Base-by-base conservation (phyloP, 2,888 invertebrate genomes). In the Vannuccia rotundouncinata region DNA sequence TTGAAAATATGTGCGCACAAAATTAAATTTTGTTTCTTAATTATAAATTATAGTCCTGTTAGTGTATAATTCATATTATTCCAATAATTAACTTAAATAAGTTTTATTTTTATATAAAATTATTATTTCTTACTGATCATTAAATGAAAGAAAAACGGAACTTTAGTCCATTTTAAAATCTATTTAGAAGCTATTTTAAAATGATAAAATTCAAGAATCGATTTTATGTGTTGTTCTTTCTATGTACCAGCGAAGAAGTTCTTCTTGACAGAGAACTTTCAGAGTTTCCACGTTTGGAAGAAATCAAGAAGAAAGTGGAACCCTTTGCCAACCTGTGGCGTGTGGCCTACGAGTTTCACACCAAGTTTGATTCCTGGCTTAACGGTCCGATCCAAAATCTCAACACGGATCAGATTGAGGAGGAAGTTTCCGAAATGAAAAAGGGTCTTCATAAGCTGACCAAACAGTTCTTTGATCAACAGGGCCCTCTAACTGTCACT, bases 291-390 rank as follows among this genome's bases (percentile, higher is more conserved):
- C 91, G 91, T 81, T 89, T 94, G 66, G 91, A 91, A 82, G 89
- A 90, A 79, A 93, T 94, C 92, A 88, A 93, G 82, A 86, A 89
- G 0, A 89, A 91, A 28, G 91, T 94, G 2, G 93, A 94, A 60
- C 93, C 93, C 0, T 94, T 93, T 86, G 92, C 94, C 85, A 92
- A 91, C 85, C 90, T 95, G 13, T 95, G 95, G 95, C 92, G 92
- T 83, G 93, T 93, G 0, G 91, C 93, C 0, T 89, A 91, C 82
- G 91, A 91, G 82, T 95, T 94, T 88, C 92, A 93, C 84, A 90
- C 90, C 59, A 92, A 92, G 84, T 92, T 93, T 84, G 94, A 94
- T 83, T 89, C 89, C 83, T 95, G 95, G 95, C 92, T 89, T 83
- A 89, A 90, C 84, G 90, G 90, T 89, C 92, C 94, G 0, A 95